Evolutionary conservation across 92 coral and sea anemone species (phyloP).

Genomic region (Micromussa lordhowensis): DNA sequence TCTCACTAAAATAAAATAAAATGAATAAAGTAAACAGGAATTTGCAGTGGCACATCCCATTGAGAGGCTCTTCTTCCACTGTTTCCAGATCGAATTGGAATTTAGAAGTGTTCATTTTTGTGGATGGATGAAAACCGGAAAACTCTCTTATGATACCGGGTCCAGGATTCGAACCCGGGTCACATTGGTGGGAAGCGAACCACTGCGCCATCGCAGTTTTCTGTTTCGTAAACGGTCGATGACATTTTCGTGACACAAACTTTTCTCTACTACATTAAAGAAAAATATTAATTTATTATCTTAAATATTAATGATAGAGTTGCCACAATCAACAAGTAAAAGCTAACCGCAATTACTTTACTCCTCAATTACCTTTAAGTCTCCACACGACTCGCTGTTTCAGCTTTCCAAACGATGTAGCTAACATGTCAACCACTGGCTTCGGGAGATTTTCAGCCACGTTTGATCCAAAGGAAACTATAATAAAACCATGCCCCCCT

Average conservation of each 20-base stretch:
- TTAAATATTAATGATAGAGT: too few relatives aligned
- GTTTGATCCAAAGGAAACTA: conserved; percentile 71
- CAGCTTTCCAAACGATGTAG: conserved; percentile 68
- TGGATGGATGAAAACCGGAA: too few relatives aligned
- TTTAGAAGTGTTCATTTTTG: too few relatives aligned
- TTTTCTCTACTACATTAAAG: too few relatives aligned
- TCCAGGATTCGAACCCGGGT: background rate
- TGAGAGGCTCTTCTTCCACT: background rate
- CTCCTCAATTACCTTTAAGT: conserved; percentile 46
- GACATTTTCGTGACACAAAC: too few relatives aligned
- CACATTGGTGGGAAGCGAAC: too few relatives aligned
- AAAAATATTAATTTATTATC: too few relatives aligned
- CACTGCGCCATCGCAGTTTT: too few relatives aligned
- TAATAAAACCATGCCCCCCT: conserved; percentile 61
- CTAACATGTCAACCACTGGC: conserved; percentile 62
- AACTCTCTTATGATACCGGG: background rate
- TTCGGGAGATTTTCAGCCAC: conserved; percentile 44
- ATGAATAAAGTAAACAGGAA: too few relatives aligned
- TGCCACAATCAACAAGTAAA: too few relatives aligned
- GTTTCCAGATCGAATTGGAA: background rate
- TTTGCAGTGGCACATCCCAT: background rate
- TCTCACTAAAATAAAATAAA: background rate
- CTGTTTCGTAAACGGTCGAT: too few relatives aligned
- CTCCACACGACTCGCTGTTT: conserved; percentile 76
- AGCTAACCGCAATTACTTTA: background rate